These are phyloP conservation scores for Agriopis aurantiaria DNA, from an alignment of 2,888 invertebrate species.

Conservation along the genomic window DNA sequence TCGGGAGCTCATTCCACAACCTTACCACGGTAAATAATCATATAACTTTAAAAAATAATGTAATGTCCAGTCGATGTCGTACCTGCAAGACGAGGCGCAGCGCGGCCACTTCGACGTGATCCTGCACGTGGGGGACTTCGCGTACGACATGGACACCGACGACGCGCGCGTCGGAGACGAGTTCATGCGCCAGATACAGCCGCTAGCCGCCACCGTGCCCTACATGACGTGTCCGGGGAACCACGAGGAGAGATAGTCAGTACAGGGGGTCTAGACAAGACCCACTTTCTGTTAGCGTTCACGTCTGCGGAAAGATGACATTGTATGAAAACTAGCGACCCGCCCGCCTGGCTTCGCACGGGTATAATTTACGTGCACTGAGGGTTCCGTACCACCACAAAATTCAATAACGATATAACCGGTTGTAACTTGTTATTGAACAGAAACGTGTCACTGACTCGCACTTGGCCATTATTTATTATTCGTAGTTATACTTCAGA, in stretches of 20 bases:
- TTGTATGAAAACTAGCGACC: no score
- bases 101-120: conserved; percentile 93
- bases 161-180: conserved; percentile 94
- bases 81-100: conserved; percentile 94
- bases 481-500: no score
- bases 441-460: no score
- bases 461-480: no score
- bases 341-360: no score
- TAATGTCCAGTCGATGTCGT: conserved; percentile 89
- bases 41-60: not conserved
- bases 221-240: conserved; percentile 98
- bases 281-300: not conserved
- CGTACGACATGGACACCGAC: conserved; percentile 95
- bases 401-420: no score
- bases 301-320: no score
- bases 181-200: conserved; percentile 97
- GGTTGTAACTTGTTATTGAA: no score
- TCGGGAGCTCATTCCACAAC: no score
- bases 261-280: not conserved
- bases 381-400: no score
- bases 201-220: conserved; percentile 95
- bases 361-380: no score
- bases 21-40: no score
- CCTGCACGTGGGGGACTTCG: conserved; percentile 97
- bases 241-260: conserved; percentile 87